phyloP scores from a whole-genome alignment of 2,888 invertebrate species.

The Operophtera brumata region DNA sequence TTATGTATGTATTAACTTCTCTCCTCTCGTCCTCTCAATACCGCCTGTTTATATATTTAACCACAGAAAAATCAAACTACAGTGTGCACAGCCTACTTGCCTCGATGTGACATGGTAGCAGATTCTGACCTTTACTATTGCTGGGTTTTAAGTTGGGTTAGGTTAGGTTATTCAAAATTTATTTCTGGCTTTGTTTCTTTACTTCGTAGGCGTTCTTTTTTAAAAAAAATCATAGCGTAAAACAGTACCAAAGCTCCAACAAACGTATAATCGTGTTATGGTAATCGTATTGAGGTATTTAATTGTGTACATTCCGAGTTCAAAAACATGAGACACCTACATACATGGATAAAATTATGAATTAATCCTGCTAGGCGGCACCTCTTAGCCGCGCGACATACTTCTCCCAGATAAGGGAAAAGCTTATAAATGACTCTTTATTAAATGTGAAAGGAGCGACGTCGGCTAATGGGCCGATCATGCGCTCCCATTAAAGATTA shows the following conservation, averaged over 20 bases:
- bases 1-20: no score
- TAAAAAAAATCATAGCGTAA: slow-evolving; percentile 10
- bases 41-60: slow-evolving; percentile 28
- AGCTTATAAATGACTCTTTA: slow-evolving; percentile 81
- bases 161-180: no score
- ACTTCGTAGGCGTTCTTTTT: not conserved
- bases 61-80: no score
- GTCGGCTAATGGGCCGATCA: slow-evolving; percentile 80
- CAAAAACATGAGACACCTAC: slow-evolving; percentile 50
- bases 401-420: slow-evolving; percentile 77
- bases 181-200: no score
- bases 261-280: slow-evolving; percentile 39
- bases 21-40: no score
- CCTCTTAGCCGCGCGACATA: slow-evolving; percentile 77
- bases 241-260: slow-evolving; percentile 11
- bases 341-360: slow-evolving; percentile 75
- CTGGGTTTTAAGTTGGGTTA: no score
- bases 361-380: slow-evolving; percentile 78
- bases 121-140: no score
- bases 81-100: no score
- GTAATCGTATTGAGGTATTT: slow-evolving; percentile 47
- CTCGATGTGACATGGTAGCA: no score
- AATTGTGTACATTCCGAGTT: slow-evolving; percentile 46
- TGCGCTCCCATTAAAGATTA: slow-evolving; percentile 81
- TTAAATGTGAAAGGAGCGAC: slow-evolving; percentile 80